Base-by-base conservation (phyloP, 2,888 invertebrate genomes). In the Mylabris sibirica region DNA sequence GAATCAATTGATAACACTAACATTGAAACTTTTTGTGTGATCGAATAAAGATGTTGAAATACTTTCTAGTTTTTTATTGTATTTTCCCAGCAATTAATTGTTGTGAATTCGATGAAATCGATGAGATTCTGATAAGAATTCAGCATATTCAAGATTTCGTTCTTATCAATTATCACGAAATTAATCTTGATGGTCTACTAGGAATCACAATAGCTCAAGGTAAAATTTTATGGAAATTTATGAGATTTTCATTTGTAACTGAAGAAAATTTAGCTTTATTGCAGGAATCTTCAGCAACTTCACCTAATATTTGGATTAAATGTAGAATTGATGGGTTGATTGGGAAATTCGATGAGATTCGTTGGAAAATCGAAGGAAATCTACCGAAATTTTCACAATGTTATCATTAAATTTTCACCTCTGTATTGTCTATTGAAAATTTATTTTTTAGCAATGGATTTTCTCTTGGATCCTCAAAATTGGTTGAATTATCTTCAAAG, bases 201-300 rank as follows among this genome's bases (percentile, higher is more conserved):
- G 85, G 85, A 17, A 66, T 86, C 12, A 81, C 80, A 6, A 76
- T 86, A 44, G 81, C 81, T 2, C 77, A 85, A 82, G 84, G 86
- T 86, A 78, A 77, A 69, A n/a, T n/a, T 35, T 14, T 3, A 2
- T 3, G 3, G 3, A 38, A 38, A 38, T 12, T 14, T 44, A n/a
- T 0, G 4, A n/a, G n/a, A n/a, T 4, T 14, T 41, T 0, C 14
- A n/a, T 1, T 14, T 41, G 1, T 44, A 4, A 44, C 5, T 5
- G n/a, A 14, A 11, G 6, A 3, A 1, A 38, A 12, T 9, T 5
- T 49, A 49, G 49, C 49, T 49, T 4, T 49, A 11, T 49, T 49
- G 3, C 49, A 49, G 20, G 49, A 49, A 9, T 17, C 49, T 17
- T 9, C 11, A 12, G 20, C 1, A 9, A 6, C 20, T 20, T 9